Evolutionary conservation across 1,140 invertebrate species (phyloP).

Genomic region (Contarinia nasturtii): DNA sequence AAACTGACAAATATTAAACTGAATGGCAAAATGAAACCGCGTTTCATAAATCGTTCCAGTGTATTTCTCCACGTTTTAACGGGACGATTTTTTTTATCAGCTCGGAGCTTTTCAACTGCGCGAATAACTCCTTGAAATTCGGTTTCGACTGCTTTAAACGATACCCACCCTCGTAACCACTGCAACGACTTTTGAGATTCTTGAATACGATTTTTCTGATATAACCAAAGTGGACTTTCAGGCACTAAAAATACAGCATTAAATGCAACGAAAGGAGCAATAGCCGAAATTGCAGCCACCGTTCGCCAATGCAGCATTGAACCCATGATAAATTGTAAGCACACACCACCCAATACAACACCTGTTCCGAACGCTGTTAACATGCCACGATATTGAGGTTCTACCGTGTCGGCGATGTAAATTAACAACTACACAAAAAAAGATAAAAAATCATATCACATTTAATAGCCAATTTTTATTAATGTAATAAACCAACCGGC

Average conservation of each 20-base stretch:
- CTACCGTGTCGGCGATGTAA: slow-evolving; percentile 29
- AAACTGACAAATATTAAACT: slow-evolving; percentile 40
- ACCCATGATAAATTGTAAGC: slow-evolving; percentile 46
- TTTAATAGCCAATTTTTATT: too few species aligned
- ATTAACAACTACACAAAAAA: too few species aligned
- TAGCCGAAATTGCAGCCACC: slow-evolving; percentile 42
- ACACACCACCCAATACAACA: slow-evolving; percentile 48
- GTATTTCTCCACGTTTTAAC: too few species aligned
- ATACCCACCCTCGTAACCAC: slow-evolving; percentile 35
- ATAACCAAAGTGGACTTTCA: slow-evolving; percentile 58
- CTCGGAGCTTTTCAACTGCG: too few species aligned
- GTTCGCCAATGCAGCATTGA: slow-evolving; percentile 46
- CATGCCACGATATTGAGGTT: slow-evolving; percentile 52
- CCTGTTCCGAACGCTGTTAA: slow-evolving; percentile 50
- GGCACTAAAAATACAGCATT: slow-evolving; percentile 45
- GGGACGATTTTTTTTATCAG: too few species aligned
- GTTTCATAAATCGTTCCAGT: too few species aligned
- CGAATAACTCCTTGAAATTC: too few species aligned
- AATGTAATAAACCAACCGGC: slow-evolving; percentile 39
- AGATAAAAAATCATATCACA: too few species aligned
- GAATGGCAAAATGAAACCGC: slow-evolving; percentile 40
- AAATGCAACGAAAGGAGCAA: slow-evolving; percentile 42
- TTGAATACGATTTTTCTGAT: slow-evolving; percentile 32
- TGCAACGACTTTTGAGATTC: slow-evolving; percentile 37
- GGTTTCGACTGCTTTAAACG: too few species aligned